Evolutionary conservation across 2,113 vertebrate species (phyloP).

Genomic region (Nansenia antarctica): DNA sequence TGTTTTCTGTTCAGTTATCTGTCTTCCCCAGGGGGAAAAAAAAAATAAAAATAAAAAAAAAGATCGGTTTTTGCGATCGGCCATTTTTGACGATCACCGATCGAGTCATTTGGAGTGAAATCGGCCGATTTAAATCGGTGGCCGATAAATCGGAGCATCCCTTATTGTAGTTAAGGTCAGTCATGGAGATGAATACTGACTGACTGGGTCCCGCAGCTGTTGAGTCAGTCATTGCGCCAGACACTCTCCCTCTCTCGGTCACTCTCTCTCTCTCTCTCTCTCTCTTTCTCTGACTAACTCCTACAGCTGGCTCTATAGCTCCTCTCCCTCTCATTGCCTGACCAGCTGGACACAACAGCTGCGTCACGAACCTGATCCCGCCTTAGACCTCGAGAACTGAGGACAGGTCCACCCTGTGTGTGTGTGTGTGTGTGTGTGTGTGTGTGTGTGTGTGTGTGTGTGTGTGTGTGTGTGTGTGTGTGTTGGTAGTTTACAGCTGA

Average conservation of each 20-base stretch:
- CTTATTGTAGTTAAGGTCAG: background rate
- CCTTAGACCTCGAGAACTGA: background rate
- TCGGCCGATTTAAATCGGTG: too few species aligned
- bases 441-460: too few species aligned
- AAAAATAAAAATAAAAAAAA: too few species aligned
- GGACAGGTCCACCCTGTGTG: background rate
- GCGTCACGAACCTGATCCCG: background rate
- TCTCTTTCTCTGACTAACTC: background rate
- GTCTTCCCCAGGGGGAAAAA: too few species aligned
- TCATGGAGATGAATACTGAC: background rate
- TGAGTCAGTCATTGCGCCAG: conserved; percentile 8
- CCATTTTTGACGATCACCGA: too few species aligned
- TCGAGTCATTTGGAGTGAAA: too few species aligned
- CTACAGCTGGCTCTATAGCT: background rate
- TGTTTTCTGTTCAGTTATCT: too few species aligned
- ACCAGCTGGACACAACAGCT: conserved; percentile 49
- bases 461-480: too few species aligned
- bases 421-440: background rate
- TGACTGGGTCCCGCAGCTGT: conserved; percentile 25
- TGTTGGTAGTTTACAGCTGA: too few species aligned
- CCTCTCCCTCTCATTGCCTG: background rate
- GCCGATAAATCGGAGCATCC: too few species aligned
- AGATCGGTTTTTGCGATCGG: too few species aligned
- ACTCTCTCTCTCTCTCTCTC: background rate
- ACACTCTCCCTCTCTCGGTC: background rate